Evolutionary conservation across 2,113 vertebrate species (phyloP).

Genomic region (Epinephelus moara): DNA sequence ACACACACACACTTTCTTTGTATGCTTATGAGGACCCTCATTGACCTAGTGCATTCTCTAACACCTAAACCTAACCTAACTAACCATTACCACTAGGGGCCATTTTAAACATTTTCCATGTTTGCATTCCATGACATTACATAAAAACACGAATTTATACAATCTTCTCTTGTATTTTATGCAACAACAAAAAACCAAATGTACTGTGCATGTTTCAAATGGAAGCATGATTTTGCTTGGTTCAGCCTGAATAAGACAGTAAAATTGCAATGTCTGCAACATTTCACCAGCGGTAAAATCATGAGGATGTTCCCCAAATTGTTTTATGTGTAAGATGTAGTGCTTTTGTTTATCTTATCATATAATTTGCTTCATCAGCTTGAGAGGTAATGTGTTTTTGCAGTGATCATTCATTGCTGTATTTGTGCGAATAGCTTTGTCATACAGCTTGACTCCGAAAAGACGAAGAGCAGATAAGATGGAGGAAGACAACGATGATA

Average conservation of each 20-base stretch:
- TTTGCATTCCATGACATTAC: too few relatives aligned
- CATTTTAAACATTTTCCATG: too few relatives aligned
- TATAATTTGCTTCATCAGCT: neutral
- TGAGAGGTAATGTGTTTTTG: neutral
- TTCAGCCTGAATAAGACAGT: neutral
- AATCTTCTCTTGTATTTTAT: too few relatives aligned
- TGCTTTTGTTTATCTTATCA: neutral
- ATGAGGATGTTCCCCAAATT: neutral
- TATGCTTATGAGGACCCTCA: too few relatives aligned
- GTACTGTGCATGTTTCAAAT: too few relatives aligned
- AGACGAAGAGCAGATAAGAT: constrained; percentile 1
- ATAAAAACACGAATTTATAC: too few relatives aligned
- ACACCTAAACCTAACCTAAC: too few relatives aligned
- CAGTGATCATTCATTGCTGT: neutral
- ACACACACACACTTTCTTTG: too few relatives aligned
- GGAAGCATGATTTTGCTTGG: neutral
- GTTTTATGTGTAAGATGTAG: neutral
- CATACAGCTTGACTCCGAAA: too few relatives aligned
- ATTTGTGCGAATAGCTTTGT: neutral
- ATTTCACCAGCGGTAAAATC: neutral
- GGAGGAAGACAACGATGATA: neutral
- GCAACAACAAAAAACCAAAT: too few relatives aligned
- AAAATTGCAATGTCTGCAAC: neutral
- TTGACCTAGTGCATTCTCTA: too few relatives aligned
- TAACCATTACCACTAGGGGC: too few relatives aligned